A percentile compares a stretch with the other conserved stretches of the same genome.
Evolutionary conservation across 2,113 vertebrate genomes (phyloP).

Genomic region (Calyptommatus sinebrachiatus): DNA sequence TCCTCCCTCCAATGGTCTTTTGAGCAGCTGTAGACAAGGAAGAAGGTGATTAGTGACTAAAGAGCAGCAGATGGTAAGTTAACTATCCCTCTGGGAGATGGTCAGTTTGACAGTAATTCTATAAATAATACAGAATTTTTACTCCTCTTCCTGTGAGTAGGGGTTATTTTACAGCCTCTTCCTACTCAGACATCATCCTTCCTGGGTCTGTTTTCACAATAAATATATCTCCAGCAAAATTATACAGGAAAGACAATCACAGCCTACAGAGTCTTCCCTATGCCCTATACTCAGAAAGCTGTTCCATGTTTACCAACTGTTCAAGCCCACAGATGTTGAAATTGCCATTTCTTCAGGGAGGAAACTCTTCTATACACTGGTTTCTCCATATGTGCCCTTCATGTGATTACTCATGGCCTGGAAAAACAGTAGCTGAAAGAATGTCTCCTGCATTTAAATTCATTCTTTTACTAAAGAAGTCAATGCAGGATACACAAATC

Average conservation of each 20-base stretch:
- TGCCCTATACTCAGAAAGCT: not conserved
- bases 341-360: not conserved
- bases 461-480: not conserved
- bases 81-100: not conserved
- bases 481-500: not conserved
- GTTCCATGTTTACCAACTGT: not conserved
- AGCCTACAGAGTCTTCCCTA: not conserved
- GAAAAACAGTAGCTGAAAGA: no score
- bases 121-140: conserved; percentile 11
- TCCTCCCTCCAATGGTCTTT: not conserved
- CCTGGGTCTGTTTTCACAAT: not conserved
- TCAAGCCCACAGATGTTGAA: not conserved
- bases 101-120: not conserved
- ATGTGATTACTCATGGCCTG: not conserved
- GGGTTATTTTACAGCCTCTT: not conserved
- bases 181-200: not conserved
- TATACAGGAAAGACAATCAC: not conserved
- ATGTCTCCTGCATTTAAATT: not conserved
- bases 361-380: not conserved
- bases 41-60: not conserved
- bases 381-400: not conserved
- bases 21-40: not conserved
- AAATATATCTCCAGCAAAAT: not conserved
- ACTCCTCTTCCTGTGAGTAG: conserved; percentile 5
- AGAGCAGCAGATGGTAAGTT: not conserved